Evolutionary conservation across 2,113 vertebrate species (phyloP), one percentile per base, ranked within the genome.

Genomic region (Dasyornis broadbenti): DNA sequence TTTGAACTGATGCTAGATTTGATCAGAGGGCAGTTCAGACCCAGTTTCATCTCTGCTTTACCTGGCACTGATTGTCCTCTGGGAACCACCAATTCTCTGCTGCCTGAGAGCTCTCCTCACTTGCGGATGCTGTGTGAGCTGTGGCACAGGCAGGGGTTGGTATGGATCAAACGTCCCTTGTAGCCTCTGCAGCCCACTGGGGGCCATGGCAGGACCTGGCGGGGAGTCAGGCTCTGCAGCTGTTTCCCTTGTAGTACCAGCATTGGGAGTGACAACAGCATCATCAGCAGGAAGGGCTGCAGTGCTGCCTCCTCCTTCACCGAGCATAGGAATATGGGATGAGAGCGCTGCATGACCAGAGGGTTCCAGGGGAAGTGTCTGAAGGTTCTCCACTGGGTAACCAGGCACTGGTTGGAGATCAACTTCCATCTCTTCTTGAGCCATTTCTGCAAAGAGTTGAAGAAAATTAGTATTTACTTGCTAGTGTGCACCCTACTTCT

Each of bases 361-460:
- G 24, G 65, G 68, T 40, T 93, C 96, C 1, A 9, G 7, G 30
- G 79, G 21, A 77, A 47, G 23, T 0, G 11, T 44, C 22, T 15
- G 28, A 3, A 61, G 54, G 20, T 60, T 64, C 47, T 82, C 84
- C 7, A 69, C n/a, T 6, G 56, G 39, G 39, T 71, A 86, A 35
- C 16, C 65, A 40, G 70, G 70, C 8, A 53, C 95, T 3, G 81
- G 20, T 0, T 97, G 96, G 57, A 98, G 72, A 80, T 99, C 98
- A 53, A 98, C 96, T 68, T 99, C 98, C 98, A 99, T 99, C 95
- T 98, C 97, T 95, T 99, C 99, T 83, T 98, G 91, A 79, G 97
- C 96, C 98, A 98, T 98, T 85, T 81, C 98, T 97, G 84, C 37
- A 81, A 79, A 66, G 44, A 94, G 53, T 21, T 24, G 31, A 92